Evolutionary conservation across 1,140 invertebrate genomes (phyloP), one percentile per base, ranked within the genome.

Genomic region (Brachionus plicatilis): DNA sequence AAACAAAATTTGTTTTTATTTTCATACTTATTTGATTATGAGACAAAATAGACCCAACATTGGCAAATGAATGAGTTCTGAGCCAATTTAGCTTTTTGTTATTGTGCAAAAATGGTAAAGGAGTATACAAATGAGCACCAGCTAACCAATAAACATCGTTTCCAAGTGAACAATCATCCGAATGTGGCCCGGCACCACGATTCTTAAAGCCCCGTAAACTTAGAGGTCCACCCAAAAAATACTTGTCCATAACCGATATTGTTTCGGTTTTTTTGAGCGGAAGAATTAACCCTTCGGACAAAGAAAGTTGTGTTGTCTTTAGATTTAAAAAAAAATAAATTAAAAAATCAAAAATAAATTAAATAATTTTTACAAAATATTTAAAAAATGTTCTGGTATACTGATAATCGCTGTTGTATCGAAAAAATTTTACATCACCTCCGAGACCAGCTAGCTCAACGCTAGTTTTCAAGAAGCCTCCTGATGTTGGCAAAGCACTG

Each of bases 151-250:
- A 96, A 78, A 92, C 91, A 89, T 93, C 88, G 29, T 87, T 90
- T 41, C 91, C 91, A 6, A 91, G 80, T 7, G 90, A 76, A 76
- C 72, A 76, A 24, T 76, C 72, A 50, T 95, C 93, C 70, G 90
- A 89, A 85, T 93, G 93, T 1, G 94, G 94, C 0, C 95, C 95
- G 20, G 94, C 92, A 29, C 95, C 94, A 86, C 94, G 90, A 88
- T 93, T 91, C 60, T 93, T 91, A 88, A 96, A 97, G 14, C 95
- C 95, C 87, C 95, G 89, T 9, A 96, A 86, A 84, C 93, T 93
- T 53, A 94, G 89, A 0, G 95, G 94, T 1, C 95, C 95, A 41
- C 95, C 95, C 33, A 96, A 90, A 88, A 93, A 96, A 91, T 95
- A 95, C 85, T 92, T 91, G 89, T 97, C 95, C 47, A 92, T 91